Percentiles rank a stretch among this genome's conserved stretches.
phyloP scores from a whole-genome alignment of 1,140 invertebrate genomes.

The Littorina saxatilis region DNA sequence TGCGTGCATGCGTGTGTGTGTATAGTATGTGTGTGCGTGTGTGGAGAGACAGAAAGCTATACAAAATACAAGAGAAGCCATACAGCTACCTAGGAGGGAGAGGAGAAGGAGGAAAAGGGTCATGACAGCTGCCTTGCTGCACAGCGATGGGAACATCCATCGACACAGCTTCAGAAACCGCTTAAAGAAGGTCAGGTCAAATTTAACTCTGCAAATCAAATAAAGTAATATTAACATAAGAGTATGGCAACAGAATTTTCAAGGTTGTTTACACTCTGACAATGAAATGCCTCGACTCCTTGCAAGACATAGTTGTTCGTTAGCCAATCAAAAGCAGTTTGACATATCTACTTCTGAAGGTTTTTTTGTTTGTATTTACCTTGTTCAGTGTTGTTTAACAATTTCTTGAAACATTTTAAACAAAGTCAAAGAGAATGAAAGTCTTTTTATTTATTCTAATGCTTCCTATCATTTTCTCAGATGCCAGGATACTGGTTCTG shows the following conservation, averaged over 20 bases:
- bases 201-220: conserved; percentile 65
- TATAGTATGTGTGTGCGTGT: background rate
- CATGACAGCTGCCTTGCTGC: conserved; percentile 65
- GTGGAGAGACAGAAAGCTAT: background rate
- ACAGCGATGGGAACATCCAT: conserved; percentile 73
- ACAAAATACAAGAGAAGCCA: background rate
- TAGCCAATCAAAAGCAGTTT: too few relatives aligned
- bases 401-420: too few relatives aligned
- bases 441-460: too few relatives aligned
- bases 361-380: too few relatives aligned
- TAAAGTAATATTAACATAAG: background rate
- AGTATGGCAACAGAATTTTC: background rate
- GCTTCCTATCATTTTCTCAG: too few relatives aligned
- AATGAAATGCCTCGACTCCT: background rate
- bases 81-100: conserved; percentile 70
- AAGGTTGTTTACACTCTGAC: background rate
- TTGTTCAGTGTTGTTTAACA: background rate
- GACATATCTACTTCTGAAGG: too few relatives aligned
- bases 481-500: too few relatives aligned
- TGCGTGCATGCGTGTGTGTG: background rate
- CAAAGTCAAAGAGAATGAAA: too few relatives aligned
- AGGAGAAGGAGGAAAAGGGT: conserved; percentile 72
- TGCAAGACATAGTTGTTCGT: background rate
- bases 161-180: conserved; percentile 70
- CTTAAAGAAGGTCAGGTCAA: conserved; percentile 73